Evolutionary conservation across 2,113 vertebrate species (phyloP).

Genomic region (Puffinus mauretanicus): DNA sequence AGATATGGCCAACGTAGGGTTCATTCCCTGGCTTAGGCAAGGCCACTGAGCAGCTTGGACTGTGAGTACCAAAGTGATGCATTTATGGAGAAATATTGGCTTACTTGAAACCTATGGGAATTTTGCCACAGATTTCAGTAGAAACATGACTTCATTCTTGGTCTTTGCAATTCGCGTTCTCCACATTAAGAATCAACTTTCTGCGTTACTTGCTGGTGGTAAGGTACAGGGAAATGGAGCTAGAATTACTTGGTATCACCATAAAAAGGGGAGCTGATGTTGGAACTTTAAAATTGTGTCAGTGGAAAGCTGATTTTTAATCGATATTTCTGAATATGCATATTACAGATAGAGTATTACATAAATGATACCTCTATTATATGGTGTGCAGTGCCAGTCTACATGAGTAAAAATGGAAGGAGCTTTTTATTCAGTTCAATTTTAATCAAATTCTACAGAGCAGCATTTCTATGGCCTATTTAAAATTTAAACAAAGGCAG

Average conservation of each 20-base stretch:
- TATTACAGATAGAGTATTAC: not conserved
- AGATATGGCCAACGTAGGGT: accelerated
- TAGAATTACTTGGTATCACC: not conserved
- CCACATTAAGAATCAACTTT: not conserved
- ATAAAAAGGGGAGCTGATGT: not conserved
- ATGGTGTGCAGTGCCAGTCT: not conserved
- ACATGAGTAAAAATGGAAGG: not conserved
- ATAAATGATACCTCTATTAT: not conserved
- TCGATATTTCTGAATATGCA: not conserved
- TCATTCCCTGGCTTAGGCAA: not conserved
- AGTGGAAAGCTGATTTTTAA: not conserved
- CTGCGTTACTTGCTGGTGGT: not conserved
- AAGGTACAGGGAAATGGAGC: not conserved
- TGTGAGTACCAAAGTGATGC: not conserved
- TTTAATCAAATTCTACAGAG: slow-evolving; percentile 73
- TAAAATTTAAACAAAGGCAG: slow-evolving; percentile 67
- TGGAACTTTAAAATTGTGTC: not conserved
- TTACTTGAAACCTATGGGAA: not conserved
- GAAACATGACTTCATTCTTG: not conserved
- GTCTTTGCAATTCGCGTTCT: not conserved
- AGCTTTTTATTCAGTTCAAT: slow-evolving; percentile 21
- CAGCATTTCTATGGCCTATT: slow-evolving; percentile 60
- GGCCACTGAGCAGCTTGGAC: not conserved
- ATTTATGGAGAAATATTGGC: not conserved
- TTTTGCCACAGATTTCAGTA: not conserved